phyloP scores from a whole-genome alignment of 2,113 vertebrate species.

The Eretmochelys imbricata region DNA sequence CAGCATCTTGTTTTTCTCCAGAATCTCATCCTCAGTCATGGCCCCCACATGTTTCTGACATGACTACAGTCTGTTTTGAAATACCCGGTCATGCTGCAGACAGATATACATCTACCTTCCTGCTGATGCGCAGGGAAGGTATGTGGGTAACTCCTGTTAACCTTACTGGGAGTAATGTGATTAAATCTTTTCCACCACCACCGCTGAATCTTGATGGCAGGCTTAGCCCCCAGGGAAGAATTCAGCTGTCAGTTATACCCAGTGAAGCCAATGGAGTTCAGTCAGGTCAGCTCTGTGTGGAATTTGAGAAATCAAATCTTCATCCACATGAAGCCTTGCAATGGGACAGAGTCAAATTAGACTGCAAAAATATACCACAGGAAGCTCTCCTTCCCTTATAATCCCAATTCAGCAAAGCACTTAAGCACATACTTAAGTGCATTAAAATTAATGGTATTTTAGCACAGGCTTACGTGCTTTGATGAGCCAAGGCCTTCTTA shows the following conservation, averaged over 20 bases:
- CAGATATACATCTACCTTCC: not conserved
- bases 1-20: not conserved
- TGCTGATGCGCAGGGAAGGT: not conserved
- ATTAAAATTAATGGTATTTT: not conserved
- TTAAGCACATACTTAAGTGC: not conserved
- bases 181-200: constrained; percentile 27
- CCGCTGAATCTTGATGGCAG: constrained; percentile 40
- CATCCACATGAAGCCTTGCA: fast-evolving
- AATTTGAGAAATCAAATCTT: not conserved
- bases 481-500: not conserved
- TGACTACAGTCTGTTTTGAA: constrained; percentile 37
- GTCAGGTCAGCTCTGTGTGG: not conserved
- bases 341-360: not conserved
- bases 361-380: not conserved
- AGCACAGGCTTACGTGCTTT: not conserved
- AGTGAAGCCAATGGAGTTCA: not conserved
- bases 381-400: not conserved
- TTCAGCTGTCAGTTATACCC: constrained; percentile 5
- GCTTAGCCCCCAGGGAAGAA: constrained; percentile 16
- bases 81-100: not conserved
- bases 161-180: constrained; percentile 19
- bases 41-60: not conserved
- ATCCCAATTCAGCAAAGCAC: not conserved
- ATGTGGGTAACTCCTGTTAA: constrained; percentile 3
- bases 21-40: not conserved